Conservation (phyloP, 1,140 invertebrate species). For the Drosophila repletoides region DNA sequence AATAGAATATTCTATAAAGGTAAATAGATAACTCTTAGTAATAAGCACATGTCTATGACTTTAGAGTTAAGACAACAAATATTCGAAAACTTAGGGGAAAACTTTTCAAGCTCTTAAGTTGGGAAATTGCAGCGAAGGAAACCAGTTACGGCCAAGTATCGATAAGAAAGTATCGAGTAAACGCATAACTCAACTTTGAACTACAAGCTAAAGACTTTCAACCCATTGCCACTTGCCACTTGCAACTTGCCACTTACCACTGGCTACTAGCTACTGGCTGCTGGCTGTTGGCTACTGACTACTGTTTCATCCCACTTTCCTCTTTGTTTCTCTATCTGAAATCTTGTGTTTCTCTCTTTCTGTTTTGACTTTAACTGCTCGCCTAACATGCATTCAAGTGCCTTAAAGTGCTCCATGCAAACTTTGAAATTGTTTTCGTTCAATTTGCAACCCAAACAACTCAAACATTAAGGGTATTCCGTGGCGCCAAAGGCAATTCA, state of each 20-base stretch:
- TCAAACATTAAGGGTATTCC: conserved; percentile 61
- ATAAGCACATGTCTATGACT: too few relatives aligned
- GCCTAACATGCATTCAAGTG: conserved; percentile 43
- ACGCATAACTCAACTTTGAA: conserved; percentile 32
- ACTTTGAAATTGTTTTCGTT: conserved; percentile 74
- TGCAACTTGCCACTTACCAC: not conserved
- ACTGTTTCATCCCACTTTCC: not conserved
- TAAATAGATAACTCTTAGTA: too few relatives aligned
- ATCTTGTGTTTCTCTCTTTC: not conserved
- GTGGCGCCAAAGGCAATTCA: conserved; percentile 16
- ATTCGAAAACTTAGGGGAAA: not conserved
- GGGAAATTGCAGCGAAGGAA: not conserved
- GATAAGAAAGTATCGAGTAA: conserved; percentile 10
- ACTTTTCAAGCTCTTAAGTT: not conserved
- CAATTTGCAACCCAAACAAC: conserved; percentile 70
- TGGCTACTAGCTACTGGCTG: not conserved
- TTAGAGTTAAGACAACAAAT: too few relatives aligned
- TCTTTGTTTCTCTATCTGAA: too few relatives aligned
- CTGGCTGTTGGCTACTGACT: not conserved
- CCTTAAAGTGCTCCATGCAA: conserved; percentile 45
- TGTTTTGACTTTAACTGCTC: conserved; percentile 2
- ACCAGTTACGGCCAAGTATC: conserved; percentile 2
- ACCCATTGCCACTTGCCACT: conserved; percentile 19
- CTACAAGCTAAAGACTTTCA: conserved; percentile 16
- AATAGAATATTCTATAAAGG: too few relatives aligned